Evolutionary conservation across 2,888 invertebrate genomes (phyloP).

Genomic region (Neoscelio sp.): DNA sequence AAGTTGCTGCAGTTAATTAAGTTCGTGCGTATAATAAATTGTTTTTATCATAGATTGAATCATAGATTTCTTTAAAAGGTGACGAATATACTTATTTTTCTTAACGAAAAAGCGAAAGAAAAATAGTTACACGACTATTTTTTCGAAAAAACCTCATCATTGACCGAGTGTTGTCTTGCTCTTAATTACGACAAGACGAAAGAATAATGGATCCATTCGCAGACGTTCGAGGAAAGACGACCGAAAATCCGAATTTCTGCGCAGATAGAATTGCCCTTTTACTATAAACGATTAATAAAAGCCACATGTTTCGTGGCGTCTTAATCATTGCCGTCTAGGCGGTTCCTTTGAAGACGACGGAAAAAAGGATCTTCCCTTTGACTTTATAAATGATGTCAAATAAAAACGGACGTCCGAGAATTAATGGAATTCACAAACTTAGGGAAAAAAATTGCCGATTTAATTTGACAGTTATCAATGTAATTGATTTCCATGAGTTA

Average conservation of each 20-base stretch:
- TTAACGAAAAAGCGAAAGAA: conserved; percentile 16
- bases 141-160: neutral
- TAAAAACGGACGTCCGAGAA: conserved; percentile 20
- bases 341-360: conserved; percentile 29
- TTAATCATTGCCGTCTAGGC: conserved; percentile 31
- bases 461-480: conserved; percentile 27
- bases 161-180: neutral
- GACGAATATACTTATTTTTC: conserved; percentile 30
- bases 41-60: conserved; percentile 35
- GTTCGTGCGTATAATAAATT: too few relatives aligned
- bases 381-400: conserved; percentile 37
- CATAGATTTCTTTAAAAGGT: conserved; percentile 38
- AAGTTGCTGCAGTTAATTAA: too few relatives aligned
- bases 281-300: conserved; percentile 37
- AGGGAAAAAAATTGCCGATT: conserved; percentile 4
- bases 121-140: conserved; percentile 20
- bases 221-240: conserved; percentile 21
- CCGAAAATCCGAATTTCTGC: conserved; percentile 20
- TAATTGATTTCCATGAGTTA: too few relatives aligned
- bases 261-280: conserved; percentile 32
- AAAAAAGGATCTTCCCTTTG: conserved; percentile 25
- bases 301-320: conserved; percentile 29
- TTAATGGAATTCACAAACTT: conserved; percentile 9
- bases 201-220: conserved; percentile 35
- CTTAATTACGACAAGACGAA: conserved; percentile 25